These are phyloP conservation scores for Colletes latitarsis DNA, from an alignment of 1,140 invertebrate genomes.

Conservation along the genomic window DNA sequence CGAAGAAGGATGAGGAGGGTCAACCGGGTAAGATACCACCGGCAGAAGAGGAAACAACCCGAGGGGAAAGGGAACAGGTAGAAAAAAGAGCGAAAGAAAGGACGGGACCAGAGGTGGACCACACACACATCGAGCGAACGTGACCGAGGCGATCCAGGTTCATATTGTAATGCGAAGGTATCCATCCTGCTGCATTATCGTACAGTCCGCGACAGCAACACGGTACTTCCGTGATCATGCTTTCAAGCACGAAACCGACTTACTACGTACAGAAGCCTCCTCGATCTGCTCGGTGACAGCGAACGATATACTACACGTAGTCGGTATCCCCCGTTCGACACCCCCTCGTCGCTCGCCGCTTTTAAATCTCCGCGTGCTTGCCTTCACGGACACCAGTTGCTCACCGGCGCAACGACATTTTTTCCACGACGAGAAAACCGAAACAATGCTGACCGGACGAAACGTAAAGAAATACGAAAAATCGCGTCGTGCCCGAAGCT, in stretches of 20 bases:
- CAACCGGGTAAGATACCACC: constrained; percentile 67
- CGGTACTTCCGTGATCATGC: constrained; percentile 59
- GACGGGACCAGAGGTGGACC: constrained; percentile 70
- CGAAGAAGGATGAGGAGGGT: constrained; percentile 26
- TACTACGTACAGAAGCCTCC: constrained; percentile 24
- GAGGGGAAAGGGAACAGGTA: constrained; percentile 16
- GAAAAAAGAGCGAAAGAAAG: constrained; percentile 29
- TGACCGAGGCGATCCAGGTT: constrained; percentile 79
- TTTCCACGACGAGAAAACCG: constrained; percentile 5
- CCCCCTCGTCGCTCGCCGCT: constrained; percentile 5
- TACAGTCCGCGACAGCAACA: constrained; percentile 74
- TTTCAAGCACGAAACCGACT: constrained; percentile 45
- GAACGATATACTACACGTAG: constrained; percentile 28
- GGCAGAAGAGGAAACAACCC: constrained; percentile 42
- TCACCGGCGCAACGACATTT: neutral
- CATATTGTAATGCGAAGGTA: constrained; percentile 79
- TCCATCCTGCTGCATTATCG: constrained; percentile 75
- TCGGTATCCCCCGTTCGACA: constrained; percentile 3
- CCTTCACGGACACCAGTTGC: neutral
- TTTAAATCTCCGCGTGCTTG: constrained; percentile 9
- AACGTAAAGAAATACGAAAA: constrained; percentile 34
- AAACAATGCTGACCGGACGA: constrained; percentile 20
- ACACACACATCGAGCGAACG: constrained; percentile 79
- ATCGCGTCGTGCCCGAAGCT: neutral
- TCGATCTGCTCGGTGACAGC: constrained; percentile 30